phyloP scores from a whole-genome alignment of 2,888 invertebrate genomes.

The Xanthia icteritia region DNA sequence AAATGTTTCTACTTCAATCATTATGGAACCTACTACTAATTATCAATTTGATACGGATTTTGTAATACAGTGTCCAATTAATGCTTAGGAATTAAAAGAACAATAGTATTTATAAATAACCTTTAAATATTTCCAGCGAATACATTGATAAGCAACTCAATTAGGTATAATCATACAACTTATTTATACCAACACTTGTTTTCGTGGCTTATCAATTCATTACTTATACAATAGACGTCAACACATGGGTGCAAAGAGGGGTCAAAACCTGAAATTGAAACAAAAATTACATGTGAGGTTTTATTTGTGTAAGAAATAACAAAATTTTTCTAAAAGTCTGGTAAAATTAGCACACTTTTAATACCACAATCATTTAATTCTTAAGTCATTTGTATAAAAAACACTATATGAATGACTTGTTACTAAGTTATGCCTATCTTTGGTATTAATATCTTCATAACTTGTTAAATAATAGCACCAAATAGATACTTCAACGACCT shows the following conservation, averaged over 20 bases:
- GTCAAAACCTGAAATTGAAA: background rate
- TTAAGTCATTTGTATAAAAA: background rate
- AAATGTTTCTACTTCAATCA: background rate
- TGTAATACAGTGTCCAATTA: background rate
- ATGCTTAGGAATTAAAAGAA: background rate
- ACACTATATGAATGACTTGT: background rate
- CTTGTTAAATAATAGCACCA: background rate
- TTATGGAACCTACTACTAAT: background rate
- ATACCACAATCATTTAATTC: background rate
- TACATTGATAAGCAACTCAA: conserved; percentile 18
- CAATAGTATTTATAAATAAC: background rate
- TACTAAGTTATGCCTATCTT: background rate
- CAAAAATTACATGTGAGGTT: background rate
- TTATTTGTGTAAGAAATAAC: background rate
- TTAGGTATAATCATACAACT: conserved; percentile 1
- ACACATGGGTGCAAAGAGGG: background rate
- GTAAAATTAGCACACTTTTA: background rate
- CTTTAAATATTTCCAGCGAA: conserved; percentile 1
- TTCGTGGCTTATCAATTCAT: conserved; percentile 11
- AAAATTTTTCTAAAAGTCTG: background rate
- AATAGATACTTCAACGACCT: background rate
- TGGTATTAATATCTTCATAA: background rate
- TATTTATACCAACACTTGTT: background rate
- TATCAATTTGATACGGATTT: conserved; percentile 2
- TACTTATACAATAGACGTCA: background rate